Evolutionary conservation across 2,888 invertebrate genomes (phyloP).

Genomic region (Acanthosoma haemorrhoidale): DNA sequence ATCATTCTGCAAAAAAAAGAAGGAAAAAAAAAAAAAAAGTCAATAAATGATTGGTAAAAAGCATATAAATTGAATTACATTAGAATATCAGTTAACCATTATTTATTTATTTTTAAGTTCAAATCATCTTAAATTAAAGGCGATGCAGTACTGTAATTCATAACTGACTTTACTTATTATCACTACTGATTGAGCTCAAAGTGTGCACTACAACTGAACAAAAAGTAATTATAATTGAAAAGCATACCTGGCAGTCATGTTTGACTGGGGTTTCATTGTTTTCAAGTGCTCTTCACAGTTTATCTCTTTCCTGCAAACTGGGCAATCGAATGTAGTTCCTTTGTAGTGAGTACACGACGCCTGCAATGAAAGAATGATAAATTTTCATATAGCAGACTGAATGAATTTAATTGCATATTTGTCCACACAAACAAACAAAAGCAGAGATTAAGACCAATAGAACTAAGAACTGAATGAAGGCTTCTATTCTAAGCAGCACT

Average conservation of each 20-base stretch:
- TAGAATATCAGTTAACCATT: too few species aligned
- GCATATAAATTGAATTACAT: too few species aligned
- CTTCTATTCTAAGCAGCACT: background rate
- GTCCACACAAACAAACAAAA: background rate
- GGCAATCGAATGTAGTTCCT: conserved; percentile 37
- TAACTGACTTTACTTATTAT: too few species aligned
- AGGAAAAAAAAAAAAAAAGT: conserved; percentile 18
- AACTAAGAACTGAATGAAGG: background rate
- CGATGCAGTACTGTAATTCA: too few species aligned
- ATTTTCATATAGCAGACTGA: background rate
- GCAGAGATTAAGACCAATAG: background rate
- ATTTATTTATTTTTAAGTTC: too few species aligned
- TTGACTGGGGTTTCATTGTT: conserved; percentile 31
- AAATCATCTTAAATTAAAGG: too few species aligned
- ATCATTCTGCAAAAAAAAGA: conserved; percentile 46
- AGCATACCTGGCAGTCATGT: conserved; percentile 35
- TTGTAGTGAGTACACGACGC: conserved; percentile 38
- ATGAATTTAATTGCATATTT: background rate
- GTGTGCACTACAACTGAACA: too few species aligned
- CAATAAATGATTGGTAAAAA: background rate
- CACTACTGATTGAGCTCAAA: too few species aligned
- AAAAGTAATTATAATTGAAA: too few species aligned
- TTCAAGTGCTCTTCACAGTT: conserved; percentile 35
- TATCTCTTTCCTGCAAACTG: conserved; percentile 38
- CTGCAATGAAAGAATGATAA: conserved; percentile 27